These are phyloP conservation scores for Cettia cetti DNA, from an alignment of 2,113 vertebrate species.

Conservation along the genomic window DNA sequence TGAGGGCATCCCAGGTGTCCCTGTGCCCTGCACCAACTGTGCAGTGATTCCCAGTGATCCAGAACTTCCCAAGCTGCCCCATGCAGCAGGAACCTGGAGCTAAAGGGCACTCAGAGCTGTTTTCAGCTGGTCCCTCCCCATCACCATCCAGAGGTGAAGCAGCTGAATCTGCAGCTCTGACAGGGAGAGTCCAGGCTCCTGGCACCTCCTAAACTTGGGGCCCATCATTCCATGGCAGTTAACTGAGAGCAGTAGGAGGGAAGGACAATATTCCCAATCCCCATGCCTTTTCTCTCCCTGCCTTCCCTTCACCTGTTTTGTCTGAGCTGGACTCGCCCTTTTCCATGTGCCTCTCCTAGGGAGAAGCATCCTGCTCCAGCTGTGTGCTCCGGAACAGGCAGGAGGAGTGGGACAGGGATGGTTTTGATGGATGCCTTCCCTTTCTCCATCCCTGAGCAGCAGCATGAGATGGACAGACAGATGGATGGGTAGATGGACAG, in stretches of 20 bases:
- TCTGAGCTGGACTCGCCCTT: fast-evolving
- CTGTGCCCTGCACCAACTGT: not conserved
- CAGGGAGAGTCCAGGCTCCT: not conserved
- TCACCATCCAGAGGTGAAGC: not conserved
- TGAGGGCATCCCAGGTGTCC: not conserved
- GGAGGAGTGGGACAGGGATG: not conserved
- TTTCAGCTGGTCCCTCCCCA: not conserved
- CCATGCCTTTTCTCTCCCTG: not conserved
- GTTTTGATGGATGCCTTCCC: not conserved
- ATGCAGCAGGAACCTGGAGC: fast-evolving
- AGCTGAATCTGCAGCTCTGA: not conserved
- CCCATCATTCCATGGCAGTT: not conserved
- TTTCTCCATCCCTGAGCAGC: not conserved
- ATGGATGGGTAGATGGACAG: not conserved
- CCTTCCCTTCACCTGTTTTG: not conserved
- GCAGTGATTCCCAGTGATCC: not conserved
- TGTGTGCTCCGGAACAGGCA: not conserved
- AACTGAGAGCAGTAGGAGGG: not conserved
- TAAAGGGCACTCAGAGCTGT: fast-evolving
- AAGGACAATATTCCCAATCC: not conserved
- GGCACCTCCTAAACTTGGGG: not conserved
- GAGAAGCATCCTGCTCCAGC: not conserved
- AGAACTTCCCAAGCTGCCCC: not conserved
- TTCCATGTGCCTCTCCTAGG: fast-evolving
- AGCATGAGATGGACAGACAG: not conserved